Conservation (phyloP, 2,113 vertebrate species). For the Polypterus senegalus region DNA sequence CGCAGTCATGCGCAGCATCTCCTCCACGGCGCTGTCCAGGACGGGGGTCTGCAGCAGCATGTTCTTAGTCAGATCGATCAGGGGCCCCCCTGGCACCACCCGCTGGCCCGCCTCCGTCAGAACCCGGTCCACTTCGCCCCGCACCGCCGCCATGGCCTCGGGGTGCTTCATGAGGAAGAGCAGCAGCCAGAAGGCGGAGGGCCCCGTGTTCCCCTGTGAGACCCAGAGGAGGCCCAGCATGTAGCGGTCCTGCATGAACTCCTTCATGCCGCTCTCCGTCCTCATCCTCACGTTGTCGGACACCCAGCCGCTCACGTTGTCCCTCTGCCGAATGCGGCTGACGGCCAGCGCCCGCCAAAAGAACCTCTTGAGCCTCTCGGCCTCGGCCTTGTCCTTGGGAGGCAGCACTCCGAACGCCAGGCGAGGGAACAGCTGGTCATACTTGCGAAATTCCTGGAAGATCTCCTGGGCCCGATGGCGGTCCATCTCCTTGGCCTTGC, state of each 20-base stretch:
- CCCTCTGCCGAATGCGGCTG: constrained; percentile 37
- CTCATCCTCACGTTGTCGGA: constrained; percentile 38
- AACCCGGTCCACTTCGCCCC: constrained; percentile 49
- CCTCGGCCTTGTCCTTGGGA: constrained; percentile 49
- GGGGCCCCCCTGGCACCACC: constrained; percentile 24
- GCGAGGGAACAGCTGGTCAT: constrained; percentile 67
- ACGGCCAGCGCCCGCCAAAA: constrained; percentile 62
- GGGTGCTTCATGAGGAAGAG: constrained; percentile 70
- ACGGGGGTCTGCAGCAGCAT: constrained; percentile 56
- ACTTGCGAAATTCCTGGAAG: constrained; percentile 53
- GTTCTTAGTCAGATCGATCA: constrained; percentile 40
- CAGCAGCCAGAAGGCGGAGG: constrained; percentile 77
- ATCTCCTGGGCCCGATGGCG: constrained; percentile 43
- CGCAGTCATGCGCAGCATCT: constrained; percentile 60
- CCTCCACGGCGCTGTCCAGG: constrained; percentile 77
- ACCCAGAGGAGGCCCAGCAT: constrained; percentile 85
- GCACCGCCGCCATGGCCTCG: constrained; percentile 66
- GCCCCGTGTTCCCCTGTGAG: constrained; percentile 78
- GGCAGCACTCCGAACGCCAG: constrained; percentile 54
- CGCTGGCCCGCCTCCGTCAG: constrained; percentile 44
- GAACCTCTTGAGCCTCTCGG: constrained; percentile 41
- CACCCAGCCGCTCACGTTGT: constrained; percentile 71
- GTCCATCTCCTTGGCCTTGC: constrained; percentile 45
- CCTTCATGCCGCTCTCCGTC: constrained; percentile 30
- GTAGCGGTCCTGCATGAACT: constrained; percentile 55